phyloP scores from a whole-genome alignment of 2,888 invertebrate species.

The Anoplius nigerrimus region DNA sequence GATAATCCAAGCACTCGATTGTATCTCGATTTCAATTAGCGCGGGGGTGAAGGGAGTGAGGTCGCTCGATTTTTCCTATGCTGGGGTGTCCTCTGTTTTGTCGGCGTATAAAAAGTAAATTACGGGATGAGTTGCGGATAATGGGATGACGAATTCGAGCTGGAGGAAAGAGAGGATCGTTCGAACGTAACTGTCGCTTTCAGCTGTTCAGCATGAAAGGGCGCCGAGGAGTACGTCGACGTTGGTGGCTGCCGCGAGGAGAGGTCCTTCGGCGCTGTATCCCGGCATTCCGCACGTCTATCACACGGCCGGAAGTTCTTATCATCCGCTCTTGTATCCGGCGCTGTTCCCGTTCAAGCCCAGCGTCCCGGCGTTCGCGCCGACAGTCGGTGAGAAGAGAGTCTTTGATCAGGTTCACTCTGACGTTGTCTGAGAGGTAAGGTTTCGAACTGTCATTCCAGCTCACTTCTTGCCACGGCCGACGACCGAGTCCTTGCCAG shows the following conservation, averaged over 20 bases:
- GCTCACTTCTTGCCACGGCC: constrained; percentile 76
- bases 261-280: constrained; percentile 69
- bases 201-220: constrained; percentile 94
- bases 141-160: constrained; percentile 4
- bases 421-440: background rate
- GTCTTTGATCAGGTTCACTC: constrained; percentile 19
- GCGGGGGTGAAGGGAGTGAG: constrained; percentile 27
- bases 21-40: constrained; percentile 73
- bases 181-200: constrained; percentile 45
- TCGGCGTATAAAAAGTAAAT: constrained; percentile 6
- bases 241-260: constrained; percentile 74
- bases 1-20: constrained; percentile 74
- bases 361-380: constrained; percentile 63
- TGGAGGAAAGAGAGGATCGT: background rate
- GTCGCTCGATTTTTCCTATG: constrained; percentile 48
- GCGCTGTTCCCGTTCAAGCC: constrained; percentile 72
- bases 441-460: constrained; percentile 1
- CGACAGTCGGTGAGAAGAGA: constrained; percentile 63
- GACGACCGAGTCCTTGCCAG: constrained; percentile 70
- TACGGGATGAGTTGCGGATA: no score
- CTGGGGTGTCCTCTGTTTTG: constrained; percentile 19
- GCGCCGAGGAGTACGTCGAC: constrained; percentile 81
- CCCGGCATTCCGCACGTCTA: constrained; percentile 72
- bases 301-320: constrained; percentile 67
- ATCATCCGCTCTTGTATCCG: constrained; percentile 71